Evolutionary conservation across 2,113 vertebrate species (phyloP).

Genomic region (Coregonus clupeaformis): DNA sequence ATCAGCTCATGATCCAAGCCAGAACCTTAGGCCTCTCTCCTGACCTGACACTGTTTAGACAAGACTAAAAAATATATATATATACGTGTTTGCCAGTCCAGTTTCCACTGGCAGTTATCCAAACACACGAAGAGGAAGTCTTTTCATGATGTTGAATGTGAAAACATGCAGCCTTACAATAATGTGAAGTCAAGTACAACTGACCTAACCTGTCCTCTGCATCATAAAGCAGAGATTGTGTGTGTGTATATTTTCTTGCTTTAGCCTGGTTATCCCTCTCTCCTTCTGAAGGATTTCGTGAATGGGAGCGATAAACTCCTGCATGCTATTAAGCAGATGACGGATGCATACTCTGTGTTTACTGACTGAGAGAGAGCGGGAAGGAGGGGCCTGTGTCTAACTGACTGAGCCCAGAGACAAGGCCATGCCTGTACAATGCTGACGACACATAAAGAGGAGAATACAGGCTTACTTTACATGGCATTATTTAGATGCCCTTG

Average conservation of each 20-base stretch:
- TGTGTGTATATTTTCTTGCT: neutral
- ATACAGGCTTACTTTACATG: slow-evolving; percentile 36
- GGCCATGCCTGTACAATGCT: slow-evolving; percentile 20
- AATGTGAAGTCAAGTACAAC: neutral
- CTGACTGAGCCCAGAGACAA: slow-evolving; percentile 8
- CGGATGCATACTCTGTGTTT: neutral
- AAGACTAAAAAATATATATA: neutral
- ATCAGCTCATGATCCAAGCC: slow-evolving; percentile 5
- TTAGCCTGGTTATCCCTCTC: neutral
- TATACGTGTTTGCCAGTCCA: neutral
- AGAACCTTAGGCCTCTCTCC: neutral
- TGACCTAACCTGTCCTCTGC: neutral
- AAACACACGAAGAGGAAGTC: neutral
- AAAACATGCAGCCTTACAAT: neutral
- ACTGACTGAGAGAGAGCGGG: neutral
- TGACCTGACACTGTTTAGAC: neutral
- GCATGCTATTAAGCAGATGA: neutral
- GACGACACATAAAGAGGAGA: slow-evolving; percentile 22
- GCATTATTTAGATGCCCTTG: slow-evolving; percentile 39
- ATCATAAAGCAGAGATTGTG: neutral
- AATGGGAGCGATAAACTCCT: neutral
- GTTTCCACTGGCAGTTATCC: neutral
- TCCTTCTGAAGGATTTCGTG: slow-evolving; percentile 5
- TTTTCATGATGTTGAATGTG: neutral
- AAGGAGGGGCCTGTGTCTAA: neutral